Conservation (phyloP, 2,113 vertebrate genomes). For the Larimichthys crocea region DNA sequence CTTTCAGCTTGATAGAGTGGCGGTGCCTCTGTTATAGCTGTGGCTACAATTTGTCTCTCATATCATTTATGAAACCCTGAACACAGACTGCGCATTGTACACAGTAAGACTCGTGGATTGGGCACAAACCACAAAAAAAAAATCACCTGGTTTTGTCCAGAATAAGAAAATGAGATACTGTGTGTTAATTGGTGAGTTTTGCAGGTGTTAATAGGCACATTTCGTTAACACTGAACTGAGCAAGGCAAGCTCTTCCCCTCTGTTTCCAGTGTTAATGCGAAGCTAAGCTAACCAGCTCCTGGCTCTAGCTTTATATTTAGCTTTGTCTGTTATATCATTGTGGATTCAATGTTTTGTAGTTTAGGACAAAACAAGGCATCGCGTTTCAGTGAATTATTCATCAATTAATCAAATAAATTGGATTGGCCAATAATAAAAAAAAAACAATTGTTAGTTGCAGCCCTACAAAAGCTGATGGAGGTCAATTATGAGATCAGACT, state of each 20-base stretch:
- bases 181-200: not conserved
- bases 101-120: not conserved
- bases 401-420: not conserved
- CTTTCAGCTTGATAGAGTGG: constrained; percentile 17
- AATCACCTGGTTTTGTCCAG: not conserved
- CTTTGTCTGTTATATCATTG: not conserved
- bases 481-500: constrained; percentile 24
- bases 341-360: not conserved
- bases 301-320: no score
- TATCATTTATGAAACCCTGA: constrained; percentile 6
- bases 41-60: not conserved
- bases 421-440: not conserved
- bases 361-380: not conserved
- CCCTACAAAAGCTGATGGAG: not conserved
- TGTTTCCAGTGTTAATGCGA: not conserved
- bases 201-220: not conserved
- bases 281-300: not conserved
- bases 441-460: not conserved
- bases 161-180: not conserved
- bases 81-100: not conserved
- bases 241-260: not conserved
- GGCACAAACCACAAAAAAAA: no score
- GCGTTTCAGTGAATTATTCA: not conserved
- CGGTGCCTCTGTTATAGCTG: constrained; percentile 13
- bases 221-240: not conserved